phyloP scores from a whole-genome alignment of 2,113 vertebrate genomes.

The Notarius lentiginosus region DNA sequence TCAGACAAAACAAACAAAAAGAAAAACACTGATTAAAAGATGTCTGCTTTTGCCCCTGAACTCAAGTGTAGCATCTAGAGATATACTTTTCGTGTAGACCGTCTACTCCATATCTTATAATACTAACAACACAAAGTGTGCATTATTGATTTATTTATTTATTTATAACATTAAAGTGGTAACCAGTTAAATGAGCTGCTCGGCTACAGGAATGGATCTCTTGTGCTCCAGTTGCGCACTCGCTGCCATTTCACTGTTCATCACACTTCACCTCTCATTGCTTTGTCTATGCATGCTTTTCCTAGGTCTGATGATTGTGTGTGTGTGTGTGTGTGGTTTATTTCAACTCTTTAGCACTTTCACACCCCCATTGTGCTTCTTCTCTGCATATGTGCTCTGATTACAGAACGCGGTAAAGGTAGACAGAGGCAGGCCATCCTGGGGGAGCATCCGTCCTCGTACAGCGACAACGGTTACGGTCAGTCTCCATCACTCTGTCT shows the following conservation, averaged over 20 bases:
- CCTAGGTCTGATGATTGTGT: background rate
- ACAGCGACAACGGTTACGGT: conserved; percentile 91
- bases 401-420: conserved; percentile 90
- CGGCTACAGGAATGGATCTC: background rate
- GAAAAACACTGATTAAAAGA: too few relatives aligned
- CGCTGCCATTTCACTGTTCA: conserved; percentile 2
- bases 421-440: conserved; percentile 94
- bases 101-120: background rate
- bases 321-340: background rate
- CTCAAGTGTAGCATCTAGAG: background rate
- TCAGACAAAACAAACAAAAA: too few relatives aligned
- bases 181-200: background rate
- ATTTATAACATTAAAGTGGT: background rate
- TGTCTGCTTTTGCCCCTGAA: too few relatives aligned
- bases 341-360: background rate
- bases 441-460: conserved; percentile 93
- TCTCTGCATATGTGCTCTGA: conserved; percentile 36
- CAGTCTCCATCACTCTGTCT: conserved; percentile 62
- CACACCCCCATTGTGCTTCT: background rate
- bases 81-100: background rate
- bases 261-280: background rate
- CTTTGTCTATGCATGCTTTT: conserved; percentile 7
- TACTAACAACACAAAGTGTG: background rate
- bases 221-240: background rate
- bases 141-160: background rate